Evolutionary conservation across 2,888 invertebrate genomes (phyloP).

Genomic region (Tenthredo notha): DNA sequence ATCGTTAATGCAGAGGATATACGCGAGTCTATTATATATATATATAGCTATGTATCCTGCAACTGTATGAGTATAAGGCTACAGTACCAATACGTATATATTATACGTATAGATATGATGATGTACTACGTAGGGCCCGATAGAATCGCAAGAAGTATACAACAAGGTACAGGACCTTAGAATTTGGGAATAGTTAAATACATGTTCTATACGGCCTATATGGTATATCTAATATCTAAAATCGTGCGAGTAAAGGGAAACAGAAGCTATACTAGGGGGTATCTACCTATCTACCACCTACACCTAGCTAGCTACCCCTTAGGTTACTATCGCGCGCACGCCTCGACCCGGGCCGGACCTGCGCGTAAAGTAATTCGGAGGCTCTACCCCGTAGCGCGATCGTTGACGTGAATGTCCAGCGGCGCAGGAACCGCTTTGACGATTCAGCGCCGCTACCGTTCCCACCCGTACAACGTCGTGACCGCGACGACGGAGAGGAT

Average conservation of each 20-base stretch:
- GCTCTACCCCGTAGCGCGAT: conserved; percentile 35
- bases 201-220: too few species aligned
- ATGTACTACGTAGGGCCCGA: neutral
- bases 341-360: conserved; percentile 51
- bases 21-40: neutral
- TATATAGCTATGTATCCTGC: too few species aligned
- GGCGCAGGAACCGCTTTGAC: conserved; percentile 45
- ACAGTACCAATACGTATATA: too few species aligned
- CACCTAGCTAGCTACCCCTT: neutral
- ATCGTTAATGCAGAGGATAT: neutral
- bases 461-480: conserved; percentile 1
- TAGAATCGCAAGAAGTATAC: neutral
- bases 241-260: conserved; percentile 20
- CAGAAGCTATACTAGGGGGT: conserved; percentile 5
- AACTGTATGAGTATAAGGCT: too few species aligned
- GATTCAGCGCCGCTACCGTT: conserved; percentile 24
- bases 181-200: neutral
- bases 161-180: neutral
- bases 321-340: conserved; percentile 30
- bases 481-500: conserved; percentile 1
- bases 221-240: neutral
- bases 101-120: too few species aligned
- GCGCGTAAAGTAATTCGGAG: conserved; percentile 38
- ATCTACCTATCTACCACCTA: neutral
- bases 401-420: conserved; percentile 52